These are phyloP conservation scores for Chrysomela aeneicollis DNA, from an alignment of 2,888 invertebrate species.

Conservation along the genomic window DNA sequence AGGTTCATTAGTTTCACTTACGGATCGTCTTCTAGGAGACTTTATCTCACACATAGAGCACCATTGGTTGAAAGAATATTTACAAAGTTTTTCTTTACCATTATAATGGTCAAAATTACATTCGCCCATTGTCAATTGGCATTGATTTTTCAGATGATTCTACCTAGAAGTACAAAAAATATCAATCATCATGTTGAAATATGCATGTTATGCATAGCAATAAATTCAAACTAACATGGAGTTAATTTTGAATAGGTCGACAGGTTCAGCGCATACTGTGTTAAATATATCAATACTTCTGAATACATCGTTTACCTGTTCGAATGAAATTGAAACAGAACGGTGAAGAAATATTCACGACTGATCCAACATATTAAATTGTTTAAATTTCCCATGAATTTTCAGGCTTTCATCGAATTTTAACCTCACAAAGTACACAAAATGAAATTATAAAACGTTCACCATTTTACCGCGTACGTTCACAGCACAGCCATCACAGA, in stretches of 20 bases:
- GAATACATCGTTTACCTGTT: too few relatives aligned
- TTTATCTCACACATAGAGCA: constrained; percentile 59
- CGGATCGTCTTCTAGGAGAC: constrained; percentile 55
- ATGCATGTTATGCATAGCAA: not conserved
- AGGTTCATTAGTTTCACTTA: constrained; percentile 56
- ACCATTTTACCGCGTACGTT: too few relatives aligned
- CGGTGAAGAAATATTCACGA: too few relatives aligned
- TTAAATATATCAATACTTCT: too few relatives aligned
- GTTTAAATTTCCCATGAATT: not conserved
- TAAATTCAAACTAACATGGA: not conserved
- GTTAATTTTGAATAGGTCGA: not conserved
- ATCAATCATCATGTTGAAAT: not conserved
- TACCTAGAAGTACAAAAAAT: not conserved
- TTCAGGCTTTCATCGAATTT: not conserved
- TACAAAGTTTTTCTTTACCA: constrained; percentile 52
- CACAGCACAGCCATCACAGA: too few relatives aligned
- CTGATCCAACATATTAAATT: too few relatives aligned
- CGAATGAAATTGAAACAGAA: too few relatives aligned
- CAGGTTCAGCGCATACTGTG: too few relatives aligned
- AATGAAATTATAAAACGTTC: too few relatives aligned
- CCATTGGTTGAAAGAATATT: constrained; percentile 56
- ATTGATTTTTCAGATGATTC: not conserved
- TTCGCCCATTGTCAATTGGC: constrained; percentile 50
- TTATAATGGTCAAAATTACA: constrained; percentile 51
- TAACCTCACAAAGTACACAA: not conserved